These are phyloP conservation scores for Lepidiolamprologus cunningtoni DNA, from an alignment of 2,113 vertebrate species.

Conservation along the genomic window DNA sequence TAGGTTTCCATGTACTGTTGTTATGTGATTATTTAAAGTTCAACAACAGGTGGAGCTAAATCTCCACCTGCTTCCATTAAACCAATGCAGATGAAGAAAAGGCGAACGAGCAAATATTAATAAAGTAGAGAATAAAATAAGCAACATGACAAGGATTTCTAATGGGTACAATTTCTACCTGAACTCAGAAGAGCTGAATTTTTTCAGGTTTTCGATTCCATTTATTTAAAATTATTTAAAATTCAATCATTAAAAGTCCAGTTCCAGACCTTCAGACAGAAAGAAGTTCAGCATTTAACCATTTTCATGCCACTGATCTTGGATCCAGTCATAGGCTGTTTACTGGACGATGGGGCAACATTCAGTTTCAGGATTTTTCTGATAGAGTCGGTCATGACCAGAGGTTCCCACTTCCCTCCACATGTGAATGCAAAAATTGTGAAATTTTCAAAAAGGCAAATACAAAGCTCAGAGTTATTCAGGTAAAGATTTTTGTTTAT, in stretches of 20 bases:
- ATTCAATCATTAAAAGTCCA: not conserved
- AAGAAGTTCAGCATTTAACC: not conserved
- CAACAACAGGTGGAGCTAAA: not conserved
- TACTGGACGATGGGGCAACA: not conserved
- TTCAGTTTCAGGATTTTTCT: not conserved
- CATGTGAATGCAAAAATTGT: not conserved
- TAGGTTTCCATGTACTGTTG: not conserved
- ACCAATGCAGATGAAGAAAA: not conserved
- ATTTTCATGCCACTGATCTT: rapidly evolving
- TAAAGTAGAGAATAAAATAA: not conserved
- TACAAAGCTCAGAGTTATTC: not conserved
- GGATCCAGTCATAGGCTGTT: not conserved
- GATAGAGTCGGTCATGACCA: not conserved
- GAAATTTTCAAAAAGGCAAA: not conserved
- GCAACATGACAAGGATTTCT: not conserved
- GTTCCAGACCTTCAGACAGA: not conserved
- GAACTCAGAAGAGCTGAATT: not conserved
- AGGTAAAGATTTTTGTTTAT: rapidly evolving
- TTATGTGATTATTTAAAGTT: not conserved
- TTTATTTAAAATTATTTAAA: not conserved
- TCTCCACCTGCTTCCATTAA: not conserved
- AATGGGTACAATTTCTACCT: not conserved
- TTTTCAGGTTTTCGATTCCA: rapidly evolving
- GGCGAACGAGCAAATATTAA: rapidly evolving
- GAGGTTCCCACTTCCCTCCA: not conserved